A percentile compares a stretch with the other conserved stretches of the same genome.
Evolutionary conservation across 2,797 vertebrate species (phyloP).

Genomic region (Alca torda): DNA sequence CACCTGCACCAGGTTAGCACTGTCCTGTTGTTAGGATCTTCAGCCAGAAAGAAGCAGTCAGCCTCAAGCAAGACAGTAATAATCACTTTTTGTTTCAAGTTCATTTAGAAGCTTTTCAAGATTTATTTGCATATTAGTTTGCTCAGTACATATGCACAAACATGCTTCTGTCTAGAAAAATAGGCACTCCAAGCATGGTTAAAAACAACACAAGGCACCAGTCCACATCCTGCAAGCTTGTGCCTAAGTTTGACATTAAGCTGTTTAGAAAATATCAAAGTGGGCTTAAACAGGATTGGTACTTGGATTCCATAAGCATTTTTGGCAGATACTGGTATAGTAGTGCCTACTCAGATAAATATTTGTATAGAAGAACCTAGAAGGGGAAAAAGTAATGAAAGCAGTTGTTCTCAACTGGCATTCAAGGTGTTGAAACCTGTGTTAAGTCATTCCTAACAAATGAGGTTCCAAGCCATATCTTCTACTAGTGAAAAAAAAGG

Average conservation of each 20-base stretch:
- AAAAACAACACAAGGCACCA: not conserved
- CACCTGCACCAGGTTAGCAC: not conserved
- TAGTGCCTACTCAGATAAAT: not conserved
- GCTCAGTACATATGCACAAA: not conserved
- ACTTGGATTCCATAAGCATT: not conserved
- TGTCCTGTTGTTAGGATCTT: not conserved
- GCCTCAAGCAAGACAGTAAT: not conserved
- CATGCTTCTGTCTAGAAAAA: not conserved
- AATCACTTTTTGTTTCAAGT: not conserved
- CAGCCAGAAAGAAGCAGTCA: not conserved
- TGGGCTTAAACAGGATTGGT: not conserved
- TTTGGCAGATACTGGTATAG: not conserved
- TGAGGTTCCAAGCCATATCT: not conserved
- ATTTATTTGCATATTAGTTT: not conserved
- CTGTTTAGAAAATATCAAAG: not conserved
- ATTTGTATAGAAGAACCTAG: not conserved
- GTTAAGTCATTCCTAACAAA: not conserved
- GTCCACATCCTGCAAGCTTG: not conserved
- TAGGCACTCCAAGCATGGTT: not conserved
- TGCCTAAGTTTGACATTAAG: not conserved
- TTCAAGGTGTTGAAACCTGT: not conserved
- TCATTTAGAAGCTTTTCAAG: constrained; percentile 10
- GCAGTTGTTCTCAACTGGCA: not conserved
- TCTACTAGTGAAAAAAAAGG: not conserved
- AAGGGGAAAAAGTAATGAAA: not conserved